Percentiles rank a stretch among this genome's conserved stretches.
Evolutionary conservation across 35 echinoderm and acorn worm species (phyloP).

Genomic region (Stichopus chloronotus): DNA sequence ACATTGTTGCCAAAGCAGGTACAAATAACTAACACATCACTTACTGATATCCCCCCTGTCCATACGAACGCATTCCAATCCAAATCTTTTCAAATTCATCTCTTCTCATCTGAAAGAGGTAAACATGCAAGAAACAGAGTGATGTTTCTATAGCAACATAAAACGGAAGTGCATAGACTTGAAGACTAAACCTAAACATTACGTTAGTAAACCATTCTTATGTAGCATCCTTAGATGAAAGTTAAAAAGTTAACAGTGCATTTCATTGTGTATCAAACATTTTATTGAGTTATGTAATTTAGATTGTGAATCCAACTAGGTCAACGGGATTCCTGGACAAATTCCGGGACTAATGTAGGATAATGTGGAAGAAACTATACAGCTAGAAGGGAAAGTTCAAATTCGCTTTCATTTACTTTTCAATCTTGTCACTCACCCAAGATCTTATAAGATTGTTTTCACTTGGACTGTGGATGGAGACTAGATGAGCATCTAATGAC

Average conservation of each 20-base stretch:
- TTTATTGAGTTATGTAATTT: too few relatives aligned
- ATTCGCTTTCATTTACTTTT: too few relatives aligned
- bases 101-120: constrained; percentile 12
- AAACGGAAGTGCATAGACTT: too few relatives aligned
- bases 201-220: too few relatives aligned
- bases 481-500: constrained; percentile 35
- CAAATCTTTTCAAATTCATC: constrained; percentile 43
- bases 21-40: neutral
- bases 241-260: too few relatives aligned
- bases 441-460: constrained; percentile 72
- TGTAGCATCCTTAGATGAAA: too few relatives aligned
- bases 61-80: constrained; percentile 47
- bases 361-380: too few relatives aligned
- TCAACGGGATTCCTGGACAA: neutral
- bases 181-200: too few relatives aligned
- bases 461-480: constrained; percentile 63
- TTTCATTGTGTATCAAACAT: too few relatives aligned
- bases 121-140: neutral
- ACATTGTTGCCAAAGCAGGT: too few relatives aligned
- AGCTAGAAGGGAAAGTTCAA: too few relatives aligned
- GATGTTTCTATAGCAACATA: too few relatives aligned
- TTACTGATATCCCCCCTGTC: constrained; percentile 39
- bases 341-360: neutral
- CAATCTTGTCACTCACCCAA: neutral
- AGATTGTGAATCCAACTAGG: neutral